Conservation (phyloP, 2,797 vertebrate genomes). For the Semotilus atromaculatus region DNA sequence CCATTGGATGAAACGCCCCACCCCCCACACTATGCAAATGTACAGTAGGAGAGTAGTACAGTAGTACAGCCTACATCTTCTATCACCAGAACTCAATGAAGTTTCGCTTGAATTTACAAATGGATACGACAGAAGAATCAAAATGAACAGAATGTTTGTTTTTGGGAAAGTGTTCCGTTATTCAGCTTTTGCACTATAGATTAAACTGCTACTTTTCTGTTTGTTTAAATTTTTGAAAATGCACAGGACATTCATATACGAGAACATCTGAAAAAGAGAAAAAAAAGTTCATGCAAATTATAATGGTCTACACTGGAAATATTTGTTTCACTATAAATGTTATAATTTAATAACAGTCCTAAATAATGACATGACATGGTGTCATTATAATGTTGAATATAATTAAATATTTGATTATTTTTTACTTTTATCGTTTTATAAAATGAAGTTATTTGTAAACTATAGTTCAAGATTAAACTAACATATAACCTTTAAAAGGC, state of each 20-base stretch:
- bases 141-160: not conserved
- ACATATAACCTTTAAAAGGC: not conserved
- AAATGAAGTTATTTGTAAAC: not conserved
- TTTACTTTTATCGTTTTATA: not conserved
- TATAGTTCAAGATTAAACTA: not conserved
- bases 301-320: not conserved
- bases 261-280: not conserved
- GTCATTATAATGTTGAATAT: not conserved
- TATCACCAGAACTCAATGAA: not conserved
- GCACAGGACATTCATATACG: not conserved
- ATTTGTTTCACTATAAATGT: not conserved
- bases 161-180: not conserved
- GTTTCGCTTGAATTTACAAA: conserved; percentile 23
- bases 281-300: not conserved
- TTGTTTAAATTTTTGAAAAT: not conserved
- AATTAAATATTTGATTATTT: not conserved
- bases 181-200: not conserved
- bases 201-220: not conserved
- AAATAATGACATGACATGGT: not conserved
- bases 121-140: not conserved
- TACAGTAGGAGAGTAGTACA: too few species aligned
- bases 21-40: not conserved
- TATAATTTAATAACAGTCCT: not conserved
- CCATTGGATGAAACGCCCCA: not conserved
- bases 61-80: too few species aligned